phyloP scores from a whole-genome alignment of 1,140 invertebrate species.

The Zaprionus inermis region DNA sequence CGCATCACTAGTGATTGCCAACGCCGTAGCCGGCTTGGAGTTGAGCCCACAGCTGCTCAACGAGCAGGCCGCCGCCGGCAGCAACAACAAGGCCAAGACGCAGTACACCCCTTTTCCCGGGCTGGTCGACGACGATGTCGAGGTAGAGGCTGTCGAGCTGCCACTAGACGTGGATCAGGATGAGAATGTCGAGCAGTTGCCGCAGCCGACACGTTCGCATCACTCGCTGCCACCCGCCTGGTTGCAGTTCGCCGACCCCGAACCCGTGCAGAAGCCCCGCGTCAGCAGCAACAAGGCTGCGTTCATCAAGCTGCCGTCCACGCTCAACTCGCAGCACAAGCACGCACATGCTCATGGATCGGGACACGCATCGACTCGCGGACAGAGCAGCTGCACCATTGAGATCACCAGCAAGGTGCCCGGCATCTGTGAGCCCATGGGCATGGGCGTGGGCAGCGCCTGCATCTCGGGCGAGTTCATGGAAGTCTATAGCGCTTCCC shows the following conservation, averaged over 20 bases:
- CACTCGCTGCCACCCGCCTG: conserved; percentile 62
- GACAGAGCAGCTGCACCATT: conserved; percentile 61
- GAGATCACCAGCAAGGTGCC: conserved; percentile 72
- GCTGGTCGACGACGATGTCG: conserved; percentile 59
- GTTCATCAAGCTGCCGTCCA: conserved; percentile 53
- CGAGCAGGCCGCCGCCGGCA: conserved; percentile 37
- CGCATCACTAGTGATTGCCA: conserved; percentile 62
- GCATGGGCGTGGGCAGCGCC: conserved; percentile 55
- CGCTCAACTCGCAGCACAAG: conserved; percentile 56
- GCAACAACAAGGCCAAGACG: conserved; percentile 49
- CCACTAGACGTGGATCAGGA: conserved; percentile 64
- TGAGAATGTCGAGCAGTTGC: conserved; percentile 24
- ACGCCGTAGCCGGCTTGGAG: conserved; percentile 47
- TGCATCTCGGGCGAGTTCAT: conserved; percentile 79
- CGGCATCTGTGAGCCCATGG: conserved; percentile 71
- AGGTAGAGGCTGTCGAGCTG: conserved; percentile 54
- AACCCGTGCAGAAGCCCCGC: conserved; percentile 46
- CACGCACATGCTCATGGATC: conserved; percentile 43
- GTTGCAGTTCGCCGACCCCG: conserved; percentile 56
- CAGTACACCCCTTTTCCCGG: conserved; percentile 58
- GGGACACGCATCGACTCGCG: conserved; percentile 58
- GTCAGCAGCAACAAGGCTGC: conserved; percentile 42
- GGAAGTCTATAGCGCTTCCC: conserved; percentile 67
- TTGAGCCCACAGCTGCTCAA: conserved; percentile 46
- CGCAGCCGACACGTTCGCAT: conserved; percentile 22